A percentile compares a stretch with the other conserved stretches of the same genome.
Conservation (phyloP, 2,113 vertebrate genomes). For the Nansenia antarctica region DNA sequence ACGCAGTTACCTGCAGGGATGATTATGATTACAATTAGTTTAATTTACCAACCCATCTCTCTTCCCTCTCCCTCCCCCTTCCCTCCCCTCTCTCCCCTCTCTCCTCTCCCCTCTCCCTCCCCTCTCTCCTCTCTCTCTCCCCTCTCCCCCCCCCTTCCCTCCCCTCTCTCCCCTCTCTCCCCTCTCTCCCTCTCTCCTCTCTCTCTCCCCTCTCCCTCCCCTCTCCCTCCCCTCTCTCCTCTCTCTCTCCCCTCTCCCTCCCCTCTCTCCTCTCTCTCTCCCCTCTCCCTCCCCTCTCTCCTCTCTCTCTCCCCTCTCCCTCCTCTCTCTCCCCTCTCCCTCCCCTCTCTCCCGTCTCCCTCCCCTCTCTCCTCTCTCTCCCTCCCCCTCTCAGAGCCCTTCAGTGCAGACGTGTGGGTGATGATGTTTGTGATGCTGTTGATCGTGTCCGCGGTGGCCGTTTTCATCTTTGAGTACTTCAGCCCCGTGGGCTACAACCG, state of each 20-base stretch:
- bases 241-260: no score
- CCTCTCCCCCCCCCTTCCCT: neutral
- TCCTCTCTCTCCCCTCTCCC: neutral
- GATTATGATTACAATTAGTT: conserved; percentile 23
- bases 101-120: neutral
- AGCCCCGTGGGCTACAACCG: conserved; percentile 99
- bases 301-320: neutral
- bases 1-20: conserved; percentile 27
- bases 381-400: conserved; percentile 84
- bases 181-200: conserved; percentile 8
- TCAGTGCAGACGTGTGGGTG: conserved; percentile 99
- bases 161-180: conserved; percentile 1
- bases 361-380: neutral
- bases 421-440: conserved; percentile 99
- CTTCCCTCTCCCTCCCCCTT: conserved; percentile 9
- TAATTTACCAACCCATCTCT: conserved; percentile 35
- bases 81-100: neutral
- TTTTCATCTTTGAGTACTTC: conserved; percentile 98
- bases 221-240: no score
- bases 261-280: neutral
- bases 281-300: neutral
- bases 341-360: conserved; percentile 9
- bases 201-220: neutral
- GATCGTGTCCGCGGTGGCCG: conserved; percentile 94
- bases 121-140: no score